phyloP scores from a whole-genome alignment of 2,888 invertebrate genomes.

The Erebia palarica region DNA sequence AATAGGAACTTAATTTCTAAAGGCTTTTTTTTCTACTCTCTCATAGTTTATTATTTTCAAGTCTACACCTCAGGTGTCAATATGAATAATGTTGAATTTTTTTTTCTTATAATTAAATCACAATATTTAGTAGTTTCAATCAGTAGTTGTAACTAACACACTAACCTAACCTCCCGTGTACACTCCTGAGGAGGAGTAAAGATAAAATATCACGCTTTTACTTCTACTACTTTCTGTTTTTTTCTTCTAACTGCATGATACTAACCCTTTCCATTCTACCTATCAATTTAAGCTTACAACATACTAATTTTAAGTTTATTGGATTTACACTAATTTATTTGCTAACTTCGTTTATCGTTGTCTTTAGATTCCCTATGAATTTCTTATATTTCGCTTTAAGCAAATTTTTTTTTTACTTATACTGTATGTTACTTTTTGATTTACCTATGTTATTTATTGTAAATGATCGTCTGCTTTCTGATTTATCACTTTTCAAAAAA shows the following conservation, averaged over 20 bases:
- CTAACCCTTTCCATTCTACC: not conserved
- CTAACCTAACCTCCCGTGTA: constrained; percentile 68
- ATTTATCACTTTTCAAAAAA: not conserved
- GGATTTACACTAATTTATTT: not conserved
- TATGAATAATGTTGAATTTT: not conserved
- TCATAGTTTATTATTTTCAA: not conserved
- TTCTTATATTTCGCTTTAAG: not conserved
- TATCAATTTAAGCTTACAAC: not conserved
- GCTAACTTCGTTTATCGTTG: too few species aligned
- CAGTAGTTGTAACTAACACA: constrained; percentile 58
- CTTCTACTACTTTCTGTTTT: constrained; percentile 19
- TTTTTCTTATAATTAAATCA: constrained; percentile 1
- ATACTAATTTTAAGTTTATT: not conserved
- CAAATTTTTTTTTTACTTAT: not conserved
- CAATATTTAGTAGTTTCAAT: constrained; percentile 3
- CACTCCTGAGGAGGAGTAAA: constrained; percentile 72
- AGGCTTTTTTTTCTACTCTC: not conserved
- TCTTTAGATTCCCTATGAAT: not conserved
- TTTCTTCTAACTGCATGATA: constrained; percentile 4
- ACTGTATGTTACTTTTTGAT: not conserved
- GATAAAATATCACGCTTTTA: constrained; percentile 48
- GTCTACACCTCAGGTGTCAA: constrained; percentile 13
- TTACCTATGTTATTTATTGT: constrained; percentile 17
- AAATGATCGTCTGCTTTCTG: not conserved
- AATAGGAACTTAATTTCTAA: not conserved